Evolutionary conservation across 2,113 vertebrate genomes (phyloP), one percentile per base, ranked within the genome.

Genomic region (Odocoileus hemionus): DNA sequence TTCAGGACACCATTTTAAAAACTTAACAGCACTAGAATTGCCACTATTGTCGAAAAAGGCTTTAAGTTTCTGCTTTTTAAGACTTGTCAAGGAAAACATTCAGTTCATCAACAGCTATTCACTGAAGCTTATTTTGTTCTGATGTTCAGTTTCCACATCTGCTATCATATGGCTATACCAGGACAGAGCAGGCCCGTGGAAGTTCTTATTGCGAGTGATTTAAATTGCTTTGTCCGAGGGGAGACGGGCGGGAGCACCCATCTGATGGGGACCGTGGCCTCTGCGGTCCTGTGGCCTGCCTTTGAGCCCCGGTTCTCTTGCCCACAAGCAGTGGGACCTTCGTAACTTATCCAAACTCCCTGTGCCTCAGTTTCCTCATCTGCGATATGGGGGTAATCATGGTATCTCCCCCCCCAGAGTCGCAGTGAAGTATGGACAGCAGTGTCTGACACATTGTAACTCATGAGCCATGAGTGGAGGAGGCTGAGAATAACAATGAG

Each of bases 21-120:
- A 82, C 19, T 61, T 79, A 47, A 82, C 96, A 97, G 21, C 52
- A 57, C 52, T 89, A 45, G 33, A 60, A 83, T 61, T 96, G 70
- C 83, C 33, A 86, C 25, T 93, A 30, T 61, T 52, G 25, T 70
- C 12, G n/a, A 86, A 82, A 94, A 86, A 79, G 28, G 55, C 82
- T 80, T 87, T 92, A 88, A 26, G 54, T 94, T 97, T 95, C 85
- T 86, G 67, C 55, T 84, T 93, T 97, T 58, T 79, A 78, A 95
- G 86, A 74, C 67, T 50, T 74, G 86, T 94, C 55, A 90, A 83
- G 76, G 88, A 90, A 94, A 94, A 89, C 54, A 36, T 88, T 96
- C 26, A 45, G 88, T 96, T 97, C 86, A 98, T 96, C 94, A 95
- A 54, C 16, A 76, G 86, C 95, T 91, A 95, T 91, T 98, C 88